Conservation (phyloP, 2,113 vertebrate species). For the Bos taurus region DNA sequence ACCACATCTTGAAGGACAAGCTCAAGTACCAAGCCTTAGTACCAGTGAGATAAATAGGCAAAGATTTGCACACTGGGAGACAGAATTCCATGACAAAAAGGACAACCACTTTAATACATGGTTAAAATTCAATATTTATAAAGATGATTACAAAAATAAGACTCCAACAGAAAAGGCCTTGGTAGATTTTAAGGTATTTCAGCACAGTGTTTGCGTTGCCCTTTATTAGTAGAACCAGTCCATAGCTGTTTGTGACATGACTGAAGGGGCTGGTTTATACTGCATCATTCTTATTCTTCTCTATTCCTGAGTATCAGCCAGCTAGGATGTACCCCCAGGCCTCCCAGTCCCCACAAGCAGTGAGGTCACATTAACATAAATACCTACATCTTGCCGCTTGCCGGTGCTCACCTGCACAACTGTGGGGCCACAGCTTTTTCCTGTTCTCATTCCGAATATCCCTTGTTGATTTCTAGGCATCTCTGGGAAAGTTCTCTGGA, state of each 20-base stretch:
- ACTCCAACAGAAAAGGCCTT: not conserved
- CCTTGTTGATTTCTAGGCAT: not conserved
- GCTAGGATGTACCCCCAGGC: not conserved
- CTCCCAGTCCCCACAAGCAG: not conserved
- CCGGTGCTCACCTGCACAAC: not conserved
- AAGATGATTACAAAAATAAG: not conserved
- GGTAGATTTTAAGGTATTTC: not conserved
- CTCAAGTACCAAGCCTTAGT: not conserved
- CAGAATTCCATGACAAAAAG: not conserved
- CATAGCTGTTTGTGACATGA: not conserved
- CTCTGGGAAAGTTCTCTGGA: not conserved
- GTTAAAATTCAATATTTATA: not conserved
- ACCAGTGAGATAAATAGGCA: not conserved
- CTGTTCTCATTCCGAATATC: not conserved
- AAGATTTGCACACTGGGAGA: not conserved
- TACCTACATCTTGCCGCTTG: not conserved
- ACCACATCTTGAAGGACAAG: not conserved
- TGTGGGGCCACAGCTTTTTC: not conserved
- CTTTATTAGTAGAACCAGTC: not conserved
- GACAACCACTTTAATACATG: not conserved
- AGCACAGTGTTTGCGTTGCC: not conserved
- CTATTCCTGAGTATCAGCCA: not conserved
- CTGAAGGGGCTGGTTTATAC: not conserved
- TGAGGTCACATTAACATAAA: not conserved
- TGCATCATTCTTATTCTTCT: not conserved